Conservation (phyloP, 2,113 vertebrate genomes). For the Sula dactylatra region DNA sequence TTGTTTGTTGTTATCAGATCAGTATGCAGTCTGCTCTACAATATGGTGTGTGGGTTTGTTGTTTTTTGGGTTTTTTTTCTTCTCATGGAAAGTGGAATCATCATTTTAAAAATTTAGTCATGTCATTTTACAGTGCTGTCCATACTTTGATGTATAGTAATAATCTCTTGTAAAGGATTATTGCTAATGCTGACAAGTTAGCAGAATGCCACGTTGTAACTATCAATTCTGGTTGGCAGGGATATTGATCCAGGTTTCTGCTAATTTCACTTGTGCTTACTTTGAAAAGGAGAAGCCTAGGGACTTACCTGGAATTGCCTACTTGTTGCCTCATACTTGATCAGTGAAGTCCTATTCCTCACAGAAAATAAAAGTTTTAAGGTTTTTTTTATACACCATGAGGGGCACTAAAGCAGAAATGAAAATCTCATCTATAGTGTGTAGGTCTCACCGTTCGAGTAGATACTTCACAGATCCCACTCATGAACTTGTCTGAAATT, state of each 20-base stretch:
- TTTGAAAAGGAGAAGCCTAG: background rate
- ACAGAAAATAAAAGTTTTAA: background rate
- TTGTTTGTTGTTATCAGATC: background rate
- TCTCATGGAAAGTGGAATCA: background rate
- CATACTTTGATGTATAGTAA: background rate
- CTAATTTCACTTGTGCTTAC: background rate
- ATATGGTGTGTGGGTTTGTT: background rate
- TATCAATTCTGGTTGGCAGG: background rate
- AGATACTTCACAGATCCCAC: background rate
- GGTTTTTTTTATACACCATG: background rate
- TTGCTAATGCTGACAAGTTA: conserved; percentile 1
- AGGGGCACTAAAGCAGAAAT: background rate
- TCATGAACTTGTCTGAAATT: background rate
- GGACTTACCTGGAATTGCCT: background rate
- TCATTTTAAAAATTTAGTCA: background rate
- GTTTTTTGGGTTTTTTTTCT: background rate
- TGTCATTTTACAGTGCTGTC: background rate
- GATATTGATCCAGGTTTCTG: background rate
- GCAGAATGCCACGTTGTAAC: background rate
- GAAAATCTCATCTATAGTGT: background rate
- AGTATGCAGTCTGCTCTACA: background rate
- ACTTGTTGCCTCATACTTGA: background rate
- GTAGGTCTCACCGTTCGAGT: background rate
- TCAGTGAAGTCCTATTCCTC: background rate
- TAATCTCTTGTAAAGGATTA: background rate